Evolutionary conservation across 37 sponge, comb jelly and placozoan species (phyloP).

Genomic region (Mnemiopsis leidyi): DNA sequence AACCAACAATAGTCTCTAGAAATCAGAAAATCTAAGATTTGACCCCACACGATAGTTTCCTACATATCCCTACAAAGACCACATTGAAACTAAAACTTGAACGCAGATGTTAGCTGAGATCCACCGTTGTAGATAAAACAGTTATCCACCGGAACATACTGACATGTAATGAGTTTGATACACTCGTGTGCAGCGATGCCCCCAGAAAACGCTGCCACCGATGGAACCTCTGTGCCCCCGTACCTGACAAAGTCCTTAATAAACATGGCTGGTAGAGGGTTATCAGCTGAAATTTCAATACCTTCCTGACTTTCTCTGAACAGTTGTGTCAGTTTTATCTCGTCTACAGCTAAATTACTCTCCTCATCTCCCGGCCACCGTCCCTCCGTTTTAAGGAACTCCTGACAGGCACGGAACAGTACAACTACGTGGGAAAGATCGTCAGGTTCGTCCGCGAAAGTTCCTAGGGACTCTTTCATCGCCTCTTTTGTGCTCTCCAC

Average conservation of each 20-base stretch:
- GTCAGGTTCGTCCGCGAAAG: background rate
- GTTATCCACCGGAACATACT: slow-evolving; percentile 95
- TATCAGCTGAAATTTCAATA: background rate
- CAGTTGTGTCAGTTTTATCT: background rate
- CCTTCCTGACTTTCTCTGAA: background rate
- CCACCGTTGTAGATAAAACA: slow-evolving; percentile 87
- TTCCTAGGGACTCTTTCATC: background rate
- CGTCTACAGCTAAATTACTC: background rate
- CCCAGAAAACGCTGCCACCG: slow-evolving; percentile 92
- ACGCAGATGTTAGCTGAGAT: slow-evolving; percentile 52
- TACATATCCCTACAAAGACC: background rate
- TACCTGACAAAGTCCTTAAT: slow-evolving; percentile 68
- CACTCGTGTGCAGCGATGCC: slow-evolving; percentile 94
- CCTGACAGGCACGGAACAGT: background rate
- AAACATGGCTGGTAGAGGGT: background rate
- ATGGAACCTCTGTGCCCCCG: slow-evolving; percentile 83
- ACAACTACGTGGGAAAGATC: background rate
- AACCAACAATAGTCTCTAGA: no score
- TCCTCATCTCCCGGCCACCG: slow-evolving; percentile 23
- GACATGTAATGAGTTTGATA: slow-evolving; percentile 89
- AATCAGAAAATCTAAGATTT: no score
- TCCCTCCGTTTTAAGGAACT: background rate
- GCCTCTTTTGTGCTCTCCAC: background rate
- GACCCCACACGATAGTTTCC: background rate
- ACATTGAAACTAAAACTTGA: background rate